Evolutionary conservation across 2,888 invertebrate species (phyloP), one percentile per base, ranked within the genome.

Genomic region (Tuta absoluta): DNA sequence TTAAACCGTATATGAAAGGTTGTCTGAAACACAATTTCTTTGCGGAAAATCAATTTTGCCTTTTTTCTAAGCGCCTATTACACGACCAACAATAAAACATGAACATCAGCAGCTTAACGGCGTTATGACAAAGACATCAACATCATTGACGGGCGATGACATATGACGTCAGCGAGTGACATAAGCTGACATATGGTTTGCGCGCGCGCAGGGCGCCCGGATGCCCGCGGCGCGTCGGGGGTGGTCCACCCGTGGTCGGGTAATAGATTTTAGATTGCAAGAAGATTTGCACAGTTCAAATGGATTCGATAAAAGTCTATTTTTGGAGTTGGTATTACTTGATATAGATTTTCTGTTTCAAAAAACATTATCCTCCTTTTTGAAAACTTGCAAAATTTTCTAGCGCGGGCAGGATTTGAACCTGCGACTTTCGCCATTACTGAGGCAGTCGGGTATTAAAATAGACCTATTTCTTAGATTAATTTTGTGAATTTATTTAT

Each of bases 111-210:
- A 76, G 84, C 84, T 86, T 88, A 87, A 85, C 76, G 85, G 86
- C 86, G 84, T 86, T 85, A 84, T 87, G 81, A 86, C 78, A 86
- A 86, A 83, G 82, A 85, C 86, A 84, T 89, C 85, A 88, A 78
- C 41, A 3, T 41, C 14, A 14, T 41, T 70, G 76, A 74, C 90
- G 89, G 89, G 89, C 87, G 89, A 69, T 70, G 76, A 75, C 90
- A 90, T 90, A 90, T 87, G 89, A 33, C 41, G 14, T 41, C 14
- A 41, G 12, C 41, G 14, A 14, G 70, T 70, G 76, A 75, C 90
- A 90, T 90, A 89, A 87, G 89, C 69, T 70, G 76, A 75, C 90
- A 90, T 90, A 90, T 87, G 89, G 80, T 81, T n/a, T n/a, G 75
- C 74, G 75, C 14, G 14, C 41, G 77, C 61, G 49, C 49, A 49